Percentiles rank a stretch among this genome's conserved stretches.
These are phyloP conservation scores for Camponotus pennsylvanicus DNA, from an alignment of 1,140 invertebrate species.

Conservation along the genomic window DNA sequence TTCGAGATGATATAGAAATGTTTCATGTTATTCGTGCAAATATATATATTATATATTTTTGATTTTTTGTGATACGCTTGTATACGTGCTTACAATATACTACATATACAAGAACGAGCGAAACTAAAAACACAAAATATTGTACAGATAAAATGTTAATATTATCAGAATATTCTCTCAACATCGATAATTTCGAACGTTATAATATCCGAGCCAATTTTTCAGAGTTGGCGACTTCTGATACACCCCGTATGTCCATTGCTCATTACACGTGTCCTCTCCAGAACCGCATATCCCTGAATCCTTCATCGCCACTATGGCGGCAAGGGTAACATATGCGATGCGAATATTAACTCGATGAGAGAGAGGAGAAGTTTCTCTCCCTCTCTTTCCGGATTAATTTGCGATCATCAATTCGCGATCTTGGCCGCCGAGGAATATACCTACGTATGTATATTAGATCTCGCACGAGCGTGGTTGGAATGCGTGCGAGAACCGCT, in stretches of 20 bases:
- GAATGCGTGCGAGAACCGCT: too few relatives aligned
- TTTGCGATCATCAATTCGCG: conserved; percentile 19
- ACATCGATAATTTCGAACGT: not conserved
- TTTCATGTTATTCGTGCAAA: too few relatives aligned
- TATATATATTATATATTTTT: too few relatives aligned
- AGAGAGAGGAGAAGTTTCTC: not conserved
- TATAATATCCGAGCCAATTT: not conserved
- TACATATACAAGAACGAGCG: too few relatives aligned
- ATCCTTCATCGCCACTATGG: not conserved
- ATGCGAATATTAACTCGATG: conserved; percentile 24
- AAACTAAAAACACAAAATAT: too few relatives aligned
- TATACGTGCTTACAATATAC: too few relatives aligned
- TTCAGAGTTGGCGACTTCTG: conserved; percentile 24
- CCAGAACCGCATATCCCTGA: conserved; percentile 12
- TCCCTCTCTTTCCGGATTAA: not conserved
- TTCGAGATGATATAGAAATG: too few relatives aligned
- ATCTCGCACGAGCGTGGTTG: too few relatives aligned
- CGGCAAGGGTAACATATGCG: not conserved
- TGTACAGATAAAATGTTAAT: too few relatives aligned
- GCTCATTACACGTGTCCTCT: not conserved
- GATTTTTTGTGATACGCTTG: too few relatives aligned
- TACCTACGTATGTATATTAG: not conserved
- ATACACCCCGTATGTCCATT: not conserved
- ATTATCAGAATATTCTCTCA: not conserved
- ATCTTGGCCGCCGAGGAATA: conserved; percentile 3